Conservation (phyloP, 1,140 invertebrate species). For the Adoxophyes honmai region DNA sequence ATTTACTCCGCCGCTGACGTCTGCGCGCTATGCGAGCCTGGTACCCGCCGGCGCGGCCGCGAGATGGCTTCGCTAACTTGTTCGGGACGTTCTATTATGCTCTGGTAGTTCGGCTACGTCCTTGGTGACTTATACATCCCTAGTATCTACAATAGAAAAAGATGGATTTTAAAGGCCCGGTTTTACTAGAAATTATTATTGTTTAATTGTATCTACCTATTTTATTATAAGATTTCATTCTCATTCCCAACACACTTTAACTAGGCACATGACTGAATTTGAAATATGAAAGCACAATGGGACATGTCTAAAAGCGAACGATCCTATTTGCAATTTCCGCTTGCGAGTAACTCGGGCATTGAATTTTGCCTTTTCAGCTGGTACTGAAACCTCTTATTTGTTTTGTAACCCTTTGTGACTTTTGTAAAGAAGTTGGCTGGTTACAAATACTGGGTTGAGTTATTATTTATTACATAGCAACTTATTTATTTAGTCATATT, state of each 20-base stretch:
- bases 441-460: no score
- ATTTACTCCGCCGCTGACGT: constrained; percentile 35
- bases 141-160: constrained; percentile 4
- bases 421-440: not conserved
- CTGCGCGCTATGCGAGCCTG: constrained; percentile 31
- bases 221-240: no score
- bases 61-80: constrained; percentile 28
- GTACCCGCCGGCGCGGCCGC: constrained; percentile 23
- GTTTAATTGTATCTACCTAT: no score
- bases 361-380: not conserved
- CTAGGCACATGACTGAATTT: no score
- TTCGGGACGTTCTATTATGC: constrained; percentile 13
- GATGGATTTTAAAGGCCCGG: no score
- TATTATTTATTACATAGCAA: no score
- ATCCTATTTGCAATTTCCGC: constrained; percentile 12
- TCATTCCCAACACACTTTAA: no score
- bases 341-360: not conserved
- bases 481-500: no score
- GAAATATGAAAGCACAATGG: not conserved
- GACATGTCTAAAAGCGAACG: not conserved
- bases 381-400: constrained; percentile 5
- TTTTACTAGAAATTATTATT: no score
- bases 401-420: not conserved
- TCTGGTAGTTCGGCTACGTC: constrained; percentile 20
- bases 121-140: constrained; percentile 17